These are phyloP conservation scores for Schmidtea mediterranea DNA, from an alignment of 1,140 invertebrate genomes.

Conservation along the genomic window DNA sequence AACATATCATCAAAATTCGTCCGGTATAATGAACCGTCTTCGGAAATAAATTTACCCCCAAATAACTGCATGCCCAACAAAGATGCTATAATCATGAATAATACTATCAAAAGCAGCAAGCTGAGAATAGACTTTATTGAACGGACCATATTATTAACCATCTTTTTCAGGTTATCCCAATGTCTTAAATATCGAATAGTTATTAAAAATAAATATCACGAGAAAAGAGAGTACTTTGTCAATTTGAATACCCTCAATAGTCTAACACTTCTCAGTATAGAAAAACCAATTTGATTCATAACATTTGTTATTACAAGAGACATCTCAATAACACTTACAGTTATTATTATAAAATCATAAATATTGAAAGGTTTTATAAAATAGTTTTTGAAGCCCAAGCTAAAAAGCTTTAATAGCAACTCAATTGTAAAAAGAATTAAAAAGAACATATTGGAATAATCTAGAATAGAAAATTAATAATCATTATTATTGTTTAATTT, in stretches of 20 bases:
- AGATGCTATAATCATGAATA: conserved; percentile 99
- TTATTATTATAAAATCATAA: too few relatives aligned
- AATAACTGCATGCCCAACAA: conserved; percentile 98
- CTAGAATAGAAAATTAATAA: too few relatives aligned
- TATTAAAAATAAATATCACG: background rate
- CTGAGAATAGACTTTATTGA: conserved; percentile 99
- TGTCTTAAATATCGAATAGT: conserved; percentile 31
- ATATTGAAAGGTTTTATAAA: too few relatives aligned
- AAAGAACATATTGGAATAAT: too few relatives aligned
- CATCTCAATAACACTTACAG: too few relatives aligned
- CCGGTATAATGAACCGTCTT: conserved; percentile 25
- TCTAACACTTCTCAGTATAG: conserved; percentile 71
- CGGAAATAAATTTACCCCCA: conserved; percentile 43
- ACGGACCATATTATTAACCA: conserved; percentile 92
- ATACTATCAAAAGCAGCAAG: conserved; percentile 92
- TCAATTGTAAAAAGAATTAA: too few relatives aligned
- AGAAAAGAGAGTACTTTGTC: conserved; percentile 34
- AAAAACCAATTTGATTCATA: conserved; percentile 48
- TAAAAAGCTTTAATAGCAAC: too few relatives aligned
- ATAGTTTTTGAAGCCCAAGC: too few relatives aligned
- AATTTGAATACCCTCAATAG: conserved; percentile 83
- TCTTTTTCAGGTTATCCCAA: conserved; percentile 85
- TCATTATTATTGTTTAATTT: too few relatives aligned
- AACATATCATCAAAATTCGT: conserved; percentile 32
- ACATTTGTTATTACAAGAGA: conserved; percentile 26